These are phyloP conservation scores for Falco columbarius DNA, from an alignment of 2,797 vertebrate genomes.

Conservation along the genomic window DNA sequence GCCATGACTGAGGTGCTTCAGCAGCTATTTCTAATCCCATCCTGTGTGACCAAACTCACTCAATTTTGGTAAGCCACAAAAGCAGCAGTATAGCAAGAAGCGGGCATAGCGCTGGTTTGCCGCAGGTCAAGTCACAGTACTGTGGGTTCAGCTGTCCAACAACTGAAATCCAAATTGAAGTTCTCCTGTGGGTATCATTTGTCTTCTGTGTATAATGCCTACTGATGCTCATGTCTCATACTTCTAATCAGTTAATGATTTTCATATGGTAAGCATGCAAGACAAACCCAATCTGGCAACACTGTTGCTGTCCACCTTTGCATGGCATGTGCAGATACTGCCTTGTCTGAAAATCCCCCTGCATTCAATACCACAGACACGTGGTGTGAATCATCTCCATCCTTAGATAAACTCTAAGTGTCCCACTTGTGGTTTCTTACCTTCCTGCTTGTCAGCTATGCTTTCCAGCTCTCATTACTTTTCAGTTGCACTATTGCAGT, in stretches of 20 bases:
- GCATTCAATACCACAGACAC: neutral
- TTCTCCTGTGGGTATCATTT: neutral
- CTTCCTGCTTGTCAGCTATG: neutral
- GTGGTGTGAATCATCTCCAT: neutral
- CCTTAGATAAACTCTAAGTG: neutral
- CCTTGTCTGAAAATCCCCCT: neutral
- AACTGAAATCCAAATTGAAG: neutral
- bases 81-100: neutral
- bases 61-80: neutral
- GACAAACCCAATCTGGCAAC: neutral
- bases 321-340: neutral
- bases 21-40: neutral
- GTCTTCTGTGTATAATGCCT: neutral
- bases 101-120: fast-evolving
- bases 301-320: neutral
- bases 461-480: neutral
- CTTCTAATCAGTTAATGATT: neutral
- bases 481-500: neutral
- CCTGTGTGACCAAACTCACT: neutral
- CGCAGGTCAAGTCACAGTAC: neutral
- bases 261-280: neutral
- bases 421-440: neutral
- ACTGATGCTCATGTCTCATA: neutral
- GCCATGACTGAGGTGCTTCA: neutral
- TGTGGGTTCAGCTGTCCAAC: neutral